Percentiles rank a stretch among this genome's conserved stretches.
Evolutionary conservation across 1,140 invertebrate genomes (phyloP).

Genomic region (Physella acuta): DNA sequence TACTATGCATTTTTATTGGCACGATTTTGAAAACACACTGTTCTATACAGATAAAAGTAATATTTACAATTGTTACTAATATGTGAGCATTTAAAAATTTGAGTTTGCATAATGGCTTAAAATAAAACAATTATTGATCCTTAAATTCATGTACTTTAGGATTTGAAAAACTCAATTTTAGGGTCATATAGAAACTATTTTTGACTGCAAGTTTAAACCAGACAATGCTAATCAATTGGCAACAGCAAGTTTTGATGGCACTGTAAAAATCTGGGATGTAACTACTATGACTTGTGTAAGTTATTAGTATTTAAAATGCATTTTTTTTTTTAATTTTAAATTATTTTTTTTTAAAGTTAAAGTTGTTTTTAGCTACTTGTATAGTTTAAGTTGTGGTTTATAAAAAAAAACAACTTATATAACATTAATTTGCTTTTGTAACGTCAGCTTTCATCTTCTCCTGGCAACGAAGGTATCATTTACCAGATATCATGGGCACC

Average conservation of each 20-base stretch:
- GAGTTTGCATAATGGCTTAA: no score
- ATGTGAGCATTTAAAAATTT: no score
- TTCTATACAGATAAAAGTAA: no score
- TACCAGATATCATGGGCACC: slow-evolving; percentile 63
- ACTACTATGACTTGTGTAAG: slow-evolving; percentile 56
- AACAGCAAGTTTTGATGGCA: slow-evolving; percentile 64
- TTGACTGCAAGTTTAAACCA: slow-evolving; percentile 63
- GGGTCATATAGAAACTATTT: slow-evolving; percentile 64
- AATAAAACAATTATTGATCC: no score
- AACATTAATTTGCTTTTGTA: background rate
- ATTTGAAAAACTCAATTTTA: no score
- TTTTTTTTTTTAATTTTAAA: background rate
- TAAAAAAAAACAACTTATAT: background rate
- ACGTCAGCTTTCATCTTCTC: slow-evolving; percentile 54
- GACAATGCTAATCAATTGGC: slow-evolving; percentile 59
- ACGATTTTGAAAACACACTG: no score
- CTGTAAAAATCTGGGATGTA: slow-evolving; percentile 63
- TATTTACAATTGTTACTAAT: no score
- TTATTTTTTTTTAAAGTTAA: background rate
- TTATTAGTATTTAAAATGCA: slow-evolving; percentile 21
- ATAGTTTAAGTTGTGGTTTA: background rate
- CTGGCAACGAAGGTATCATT: slow-evolving; percentile 62
- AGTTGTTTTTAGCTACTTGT: background rate
- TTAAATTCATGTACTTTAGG: no score
- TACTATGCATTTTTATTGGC: background rate